Conservation (phyloP, 53 echinoderm and acorn worm species). For the Henricia sp. region DNA sequence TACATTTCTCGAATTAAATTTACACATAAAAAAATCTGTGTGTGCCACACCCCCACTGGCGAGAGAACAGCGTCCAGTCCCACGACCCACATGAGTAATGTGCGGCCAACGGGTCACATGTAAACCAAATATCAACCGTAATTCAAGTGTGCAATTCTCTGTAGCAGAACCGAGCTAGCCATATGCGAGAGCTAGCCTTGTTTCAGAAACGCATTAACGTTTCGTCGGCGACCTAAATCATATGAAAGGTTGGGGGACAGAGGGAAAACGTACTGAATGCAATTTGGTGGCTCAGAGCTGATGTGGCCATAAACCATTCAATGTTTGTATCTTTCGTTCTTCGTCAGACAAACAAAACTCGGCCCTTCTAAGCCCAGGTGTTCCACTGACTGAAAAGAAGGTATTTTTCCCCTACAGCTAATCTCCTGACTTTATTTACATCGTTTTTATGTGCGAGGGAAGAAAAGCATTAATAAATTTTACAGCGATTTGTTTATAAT, state of each 20-base stretch:
- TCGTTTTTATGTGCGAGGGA: neutral
- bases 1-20: no score
- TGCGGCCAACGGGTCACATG: no score
- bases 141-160: neutral
- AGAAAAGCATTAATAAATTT: neutral
- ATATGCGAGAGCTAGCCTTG: no score
- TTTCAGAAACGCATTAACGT: conserved; percentile 11
- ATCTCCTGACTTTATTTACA: conserved; percentile 31
- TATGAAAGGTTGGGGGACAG: no score
- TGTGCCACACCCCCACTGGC: no score
- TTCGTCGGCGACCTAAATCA: conserved; percentile 23
- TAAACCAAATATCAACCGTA: no score
- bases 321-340: conserved; percentile 4
- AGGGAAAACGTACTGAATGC: neutral
- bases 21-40: no score
- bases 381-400: neutral
- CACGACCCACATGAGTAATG: no score
- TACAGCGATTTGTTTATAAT: no score
- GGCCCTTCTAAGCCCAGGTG: neutral
- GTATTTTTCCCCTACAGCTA: neutral
- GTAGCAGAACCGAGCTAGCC: no score
- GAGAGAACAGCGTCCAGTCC: no score
- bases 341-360: neutral
- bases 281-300: neutral
- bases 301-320: conserved; percentile 23